These are phyloP conservation scores for Dendrophyllia cribrosa DNA, from an alignment of 64 coral and sea anemone species.

Conservation along the genomic window DNA sequence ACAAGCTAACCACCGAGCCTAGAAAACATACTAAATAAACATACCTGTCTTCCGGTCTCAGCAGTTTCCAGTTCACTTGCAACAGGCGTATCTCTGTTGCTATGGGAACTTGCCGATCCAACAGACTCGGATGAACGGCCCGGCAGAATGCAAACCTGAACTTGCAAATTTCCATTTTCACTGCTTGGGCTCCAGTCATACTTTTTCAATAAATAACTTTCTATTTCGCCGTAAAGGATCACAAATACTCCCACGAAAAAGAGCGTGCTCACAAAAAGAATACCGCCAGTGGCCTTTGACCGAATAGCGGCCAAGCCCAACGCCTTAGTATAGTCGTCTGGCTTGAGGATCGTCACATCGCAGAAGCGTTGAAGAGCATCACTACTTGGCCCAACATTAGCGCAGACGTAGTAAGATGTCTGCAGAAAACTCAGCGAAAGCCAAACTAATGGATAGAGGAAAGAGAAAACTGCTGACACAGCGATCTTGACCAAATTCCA, in stretches of 20 bases:
- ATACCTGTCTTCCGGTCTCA: background rate
- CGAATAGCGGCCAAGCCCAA: slow-evolving; percentile 10
- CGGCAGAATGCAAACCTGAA: background rate
- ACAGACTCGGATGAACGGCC: background rate
- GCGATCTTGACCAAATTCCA: slow-evolving; percentile 24
- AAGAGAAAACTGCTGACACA: slow-evolving; percentile 8
- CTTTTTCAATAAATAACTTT: slow-evolving; percentile 22
- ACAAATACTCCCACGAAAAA: slow-evolving; percentile 6
- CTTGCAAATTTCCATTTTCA: background rate
- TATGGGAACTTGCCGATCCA: background rate
- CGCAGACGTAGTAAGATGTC: slow-evolving; percentile 23
- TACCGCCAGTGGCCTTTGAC: background rate
- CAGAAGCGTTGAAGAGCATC: background rate
- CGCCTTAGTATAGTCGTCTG: background rate
- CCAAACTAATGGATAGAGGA: slow-evolving; percentile 10
- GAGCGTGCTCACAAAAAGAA: background rate
- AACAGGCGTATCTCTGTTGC: background rate
- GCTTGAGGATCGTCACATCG: background rate
- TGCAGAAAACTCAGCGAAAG: slow-evolving; percentile 23
- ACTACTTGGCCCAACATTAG: background rate
- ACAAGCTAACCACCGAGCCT: no score
- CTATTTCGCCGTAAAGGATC: slow-evolving; percentile 17
- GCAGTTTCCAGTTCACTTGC: background rate
- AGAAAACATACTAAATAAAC: background rate
- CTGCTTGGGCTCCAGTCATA: background rate